Base-by-base conservation (phyloP, 2,888 invertebrate genomes). In the Phytoseiulus persimilis region DNA sequence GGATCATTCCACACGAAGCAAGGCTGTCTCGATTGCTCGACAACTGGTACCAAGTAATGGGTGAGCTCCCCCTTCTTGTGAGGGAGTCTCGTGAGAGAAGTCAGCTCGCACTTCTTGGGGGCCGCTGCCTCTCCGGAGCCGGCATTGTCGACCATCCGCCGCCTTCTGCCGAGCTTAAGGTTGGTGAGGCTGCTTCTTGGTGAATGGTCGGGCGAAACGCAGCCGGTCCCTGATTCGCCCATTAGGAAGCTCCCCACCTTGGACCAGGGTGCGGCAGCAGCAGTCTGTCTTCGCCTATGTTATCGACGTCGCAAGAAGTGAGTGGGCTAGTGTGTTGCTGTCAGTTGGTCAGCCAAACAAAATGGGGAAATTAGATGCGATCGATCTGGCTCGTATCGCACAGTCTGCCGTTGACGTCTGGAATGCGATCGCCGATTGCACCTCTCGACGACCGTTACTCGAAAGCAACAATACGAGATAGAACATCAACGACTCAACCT, bases 281-380 rank as follows among this genome's bases (percentile, higher is more conserved):
- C 65, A 65, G 65, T 65, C 65, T 65, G 65, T 65, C 65, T 65
- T 65, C 65, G 65, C 65, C 65, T 11, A 2, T 65, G 65, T 65
- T 65, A 65, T 65, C 65, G 65, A 65, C 65, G 65, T 65, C 65
- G 65, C 28, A 23, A 65, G 65, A 23, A 28, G 28, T 23, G 65
- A 65, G 65, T 65, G 65, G 18, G 65, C 9, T 14, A 14, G 65
- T 65, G 65, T 65, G 65, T 65, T 65, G 23, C 65, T 65, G 65
- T 65, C 65, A 65, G 65, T 65, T 65, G 65, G 23, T 65, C 65
- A 28, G 65, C 65, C 1, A 28, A 65, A 65, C 65, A 28, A 65
- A 65, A 65, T 65, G 65, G 65, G 65, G 65, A 65, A 65, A 65
- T 65, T 65, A 65, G 65, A 65, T 65, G 65, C 65, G 65, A 65